These are phyloP conservation scores for Orthosia gothica DNA, from an alignment of 2,888 invertebrate species.

Conservation along the genomic window DNA sequence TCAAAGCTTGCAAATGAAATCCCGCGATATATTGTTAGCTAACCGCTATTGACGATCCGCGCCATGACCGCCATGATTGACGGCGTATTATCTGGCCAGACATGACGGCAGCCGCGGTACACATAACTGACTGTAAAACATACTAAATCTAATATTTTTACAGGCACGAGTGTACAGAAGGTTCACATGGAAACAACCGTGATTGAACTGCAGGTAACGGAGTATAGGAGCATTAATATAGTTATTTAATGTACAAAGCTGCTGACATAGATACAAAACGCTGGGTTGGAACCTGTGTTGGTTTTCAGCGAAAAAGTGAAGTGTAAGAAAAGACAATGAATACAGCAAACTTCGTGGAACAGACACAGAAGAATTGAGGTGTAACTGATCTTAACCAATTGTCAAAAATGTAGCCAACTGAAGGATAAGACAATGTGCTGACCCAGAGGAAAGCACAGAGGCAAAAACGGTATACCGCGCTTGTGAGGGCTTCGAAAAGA, in stretches of 20 bases:
- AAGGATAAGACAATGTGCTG: no score
- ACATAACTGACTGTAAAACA: slow-evolving; percentile 10
- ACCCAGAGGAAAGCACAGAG: no score
- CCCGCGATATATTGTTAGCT: slow-evolving; percentile 11
- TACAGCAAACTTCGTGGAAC: background rate
- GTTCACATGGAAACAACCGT: background rate
- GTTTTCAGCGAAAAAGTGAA: background rate
- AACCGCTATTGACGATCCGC: slow-evolving; percentile 24
- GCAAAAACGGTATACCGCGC: no score
- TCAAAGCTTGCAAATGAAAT: slow-evolving; percentile 16
- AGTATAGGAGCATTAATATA: no score
- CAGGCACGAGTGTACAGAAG: slow-evolving; percentile 12
- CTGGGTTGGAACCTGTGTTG: no score
- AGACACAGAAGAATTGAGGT: background rate
- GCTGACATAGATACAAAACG: no score
- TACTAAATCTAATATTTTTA: background rate
- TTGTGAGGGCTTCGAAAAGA: background rate
- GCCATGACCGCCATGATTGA: slow-evolving; percentile 57
- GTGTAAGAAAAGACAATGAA: background rate
- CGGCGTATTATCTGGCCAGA: slow-evolving; percentile 45
- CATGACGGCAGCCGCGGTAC: slow-evolving; percentile 8
- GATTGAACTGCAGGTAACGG: no score
- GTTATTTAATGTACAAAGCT: no score
- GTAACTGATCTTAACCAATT: no score
- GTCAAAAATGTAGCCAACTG: no score